phyloP scores from a whole-genome alignment of 2,797 vertebrate species.

The Xyrichtys novacula region DNA sequence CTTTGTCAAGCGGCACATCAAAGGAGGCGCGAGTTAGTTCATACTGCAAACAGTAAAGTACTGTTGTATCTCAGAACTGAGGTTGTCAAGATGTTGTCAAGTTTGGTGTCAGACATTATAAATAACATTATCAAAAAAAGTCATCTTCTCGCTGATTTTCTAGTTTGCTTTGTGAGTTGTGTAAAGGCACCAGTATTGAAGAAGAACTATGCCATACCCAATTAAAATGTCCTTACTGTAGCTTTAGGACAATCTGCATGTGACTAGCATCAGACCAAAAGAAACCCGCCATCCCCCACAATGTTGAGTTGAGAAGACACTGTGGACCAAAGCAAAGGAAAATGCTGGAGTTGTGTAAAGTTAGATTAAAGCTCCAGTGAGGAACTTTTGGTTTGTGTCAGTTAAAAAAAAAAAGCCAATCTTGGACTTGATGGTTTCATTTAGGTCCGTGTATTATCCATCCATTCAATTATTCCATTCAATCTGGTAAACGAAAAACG shows the following conservation, averaged over 20 bases:
- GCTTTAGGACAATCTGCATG: background rate
- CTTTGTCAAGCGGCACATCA: slow-evolving; percentile 68
- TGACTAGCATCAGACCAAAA: no score
- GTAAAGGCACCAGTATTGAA: background rate
- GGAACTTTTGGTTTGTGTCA: no score
- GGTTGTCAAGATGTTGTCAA: slow-evolving; percentile 45
- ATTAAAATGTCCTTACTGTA: background rate
- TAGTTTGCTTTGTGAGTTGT: background rate
- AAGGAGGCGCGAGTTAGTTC: slow-evolving; percentile 54
- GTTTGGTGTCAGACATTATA: background rate
- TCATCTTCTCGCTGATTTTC: background rate
- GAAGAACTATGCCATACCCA: background rate
- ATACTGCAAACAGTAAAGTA: slow-evolving; percentile 46
- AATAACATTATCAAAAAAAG: background rate
- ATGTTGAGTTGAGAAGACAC: no score
- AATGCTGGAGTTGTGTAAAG: no score
- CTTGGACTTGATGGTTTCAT: no score
- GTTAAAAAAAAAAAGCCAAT: no score
- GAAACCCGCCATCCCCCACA: no score
- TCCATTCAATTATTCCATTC: no score
- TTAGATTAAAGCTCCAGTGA: no score
- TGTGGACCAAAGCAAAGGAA: no score
- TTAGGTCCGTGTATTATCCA: no score
- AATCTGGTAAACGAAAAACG: no score
- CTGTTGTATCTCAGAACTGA: slow-evolving; percentile 61